phyloP scores from a whole-genome alignment of 2,888 invertebrate genomes.

The Pasiphila rectangulata region DNA sequence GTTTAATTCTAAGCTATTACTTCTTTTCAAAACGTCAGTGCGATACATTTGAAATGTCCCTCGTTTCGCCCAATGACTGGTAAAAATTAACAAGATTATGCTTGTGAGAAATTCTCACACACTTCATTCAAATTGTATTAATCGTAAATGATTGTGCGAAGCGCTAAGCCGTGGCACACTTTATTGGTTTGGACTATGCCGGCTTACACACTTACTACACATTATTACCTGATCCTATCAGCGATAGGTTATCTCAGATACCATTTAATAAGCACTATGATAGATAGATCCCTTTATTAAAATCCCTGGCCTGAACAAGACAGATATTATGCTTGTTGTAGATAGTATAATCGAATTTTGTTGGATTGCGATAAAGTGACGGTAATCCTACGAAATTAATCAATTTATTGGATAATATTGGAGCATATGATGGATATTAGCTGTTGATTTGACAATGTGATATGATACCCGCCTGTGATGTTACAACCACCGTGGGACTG shows the following conservation, averaged over 20 bases:
- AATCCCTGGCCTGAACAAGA: constrained; percentile 30
- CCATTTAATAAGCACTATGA: constrained; percentile 31
- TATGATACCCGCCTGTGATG: not conserved
- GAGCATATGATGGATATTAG: not conserved
- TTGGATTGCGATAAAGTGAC: constrained; percentile 12
- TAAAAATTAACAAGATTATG: too few species aligned
- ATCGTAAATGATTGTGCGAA: not conserved
- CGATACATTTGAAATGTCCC: too few species aligned
- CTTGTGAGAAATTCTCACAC: too few species aligned
- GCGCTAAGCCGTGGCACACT: constrained; percentile 8
- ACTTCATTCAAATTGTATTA: not conserved
- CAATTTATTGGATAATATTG: constrained; percentile 12
- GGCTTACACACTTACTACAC: constrained; percentile 19
- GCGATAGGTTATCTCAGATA: constrained; percentile 26
- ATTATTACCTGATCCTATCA: constrained; percentile 17
- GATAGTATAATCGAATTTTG: constrained; percentile 23
- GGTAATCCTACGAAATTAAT: constrained; percentile 10
- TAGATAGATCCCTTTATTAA: constrained; percentile 34
- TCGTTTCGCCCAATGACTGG: too few species aligned
- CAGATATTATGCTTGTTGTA: constrained; percentile 11
- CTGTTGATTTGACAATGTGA: not conserved
- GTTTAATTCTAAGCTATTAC: too few species aligned
- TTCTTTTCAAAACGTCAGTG: too few species aligned
- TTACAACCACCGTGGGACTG: not conserved
- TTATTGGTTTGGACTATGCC: not conserved